These are phyloP conservation scores for Meteorus cinctellus DNA, from an alignment of 2,888 invertebrate genomes.

Conservation along the genomic window DNA sequence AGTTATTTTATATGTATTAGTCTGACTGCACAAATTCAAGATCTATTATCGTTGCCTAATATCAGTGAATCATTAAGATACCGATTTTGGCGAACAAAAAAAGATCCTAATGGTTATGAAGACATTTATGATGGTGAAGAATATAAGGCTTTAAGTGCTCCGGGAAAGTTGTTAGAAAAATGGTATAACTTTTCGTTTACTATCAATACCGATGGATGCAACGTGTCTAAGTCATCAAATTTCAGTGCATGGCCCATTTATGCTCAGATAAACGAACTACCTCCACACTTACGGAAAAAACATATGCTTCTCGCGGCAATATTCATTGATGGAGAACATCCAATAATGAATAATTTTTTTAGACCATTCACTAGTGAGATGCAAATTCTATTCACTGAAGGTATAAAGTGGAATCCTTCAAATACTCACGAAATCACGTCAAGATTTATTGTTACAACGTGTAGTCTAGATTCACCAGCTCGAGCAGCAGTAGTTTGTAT, in stretches of 20 bases:
- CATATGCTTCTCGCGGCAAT: conserved; percentile 44
- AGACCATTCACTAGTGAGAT: conserved; percentile 25
- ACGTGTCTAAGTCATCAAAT: conserved; percentile 36
- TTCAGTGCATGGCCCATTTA: conserved; percentile 45
- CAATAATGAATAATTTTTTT: conserved; percentile 27
- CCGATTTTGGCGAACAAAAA: not conserved
- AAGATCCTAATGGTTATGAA: conserved; percentile 2
- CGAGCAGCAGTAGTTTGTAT: conserved; percentile 35
- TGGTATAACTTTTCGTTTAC: conserved; percentile 41
- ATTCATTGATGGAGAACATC: conserved; percentile 39
- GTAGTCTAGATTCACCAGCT: conserved; percentile 43
- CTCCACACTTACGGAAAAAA: too few relatives aligned
- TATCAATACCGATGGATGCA: conserved; percentile 44
- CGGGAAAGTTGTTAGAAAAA: conserved; percentile 24
- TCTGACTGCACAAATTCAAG: too few relatives aligned
- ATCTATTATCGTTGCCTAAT: too few relatives aligned
- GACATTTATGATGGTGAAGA: conserved; percentile 45
- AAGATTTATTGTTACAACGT: conserved; percentile 29
- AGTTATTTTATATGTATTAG: too few relatives aligned
- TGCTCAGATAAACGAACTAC: conserved; percentile 48
- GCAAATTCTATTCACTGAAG: conserved; percentile 18
- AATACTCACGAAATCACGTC: not conserved
- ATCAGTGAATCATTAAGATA: conserved; percentile 20
- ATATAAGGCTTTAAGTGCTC: conserved; percentile 28
- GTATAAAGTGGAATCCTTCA: conserved; percentile 38